Conservation (phyloP, 2,888 invertebrate genomes). For the Gymnoscelis rufifasciata region DNA sequence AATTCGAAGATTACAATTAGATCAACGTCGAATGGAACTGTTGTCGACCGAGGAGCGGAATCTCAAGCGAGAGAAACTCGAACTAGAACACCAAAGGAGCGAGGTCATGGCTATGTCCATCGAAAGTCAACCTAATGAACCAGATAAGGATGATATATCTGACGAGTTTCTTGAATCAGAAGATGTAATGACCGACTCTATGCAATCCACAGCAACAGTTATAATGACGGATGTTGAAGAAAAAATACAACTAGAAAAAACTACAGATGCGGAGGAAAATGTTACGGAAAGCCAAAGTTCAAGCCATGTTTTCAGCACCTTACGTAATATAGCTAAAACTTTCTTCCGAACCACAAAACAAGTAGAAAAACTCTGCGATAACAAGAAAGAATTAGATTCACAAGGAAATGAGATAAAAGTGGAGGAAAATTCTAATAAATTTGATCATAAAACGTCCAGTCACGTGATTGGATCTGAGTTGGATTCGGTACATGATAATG, state of each 20-base stretch:
- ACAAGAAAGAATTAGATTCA: constrained; percentile 51
- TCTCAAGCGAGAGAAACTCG: constrained; percentile 75
- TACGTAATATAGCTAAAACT: constrained; percentile 60
- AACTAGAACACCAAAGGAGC: constrained; percentile 61
- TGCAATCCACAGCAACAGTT: constrained; percentile 29
- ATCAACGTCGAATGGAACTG: constrained; percentile 65
- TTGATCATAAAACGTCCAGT: constrained; percentile 48
- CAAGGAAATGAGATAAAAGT: constrained; percentile 58
- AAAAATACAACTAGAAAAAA: constrained; percentile 22
- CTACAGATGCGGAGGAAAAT: constrained; percentile 28
- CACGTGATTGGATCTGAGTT: constrained; percentile 55
- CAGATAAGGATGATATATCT: constrained; percentile 22
- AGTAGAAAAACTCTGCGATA: constrained; percentile 47
- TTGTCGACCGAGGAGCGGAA: constrained; percentile 75
- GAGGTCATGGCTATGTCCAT: constrained; percentile 62
- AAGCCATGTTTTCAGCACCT: constrained; percentile 51
- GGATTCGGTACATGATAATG: constrained; percentile 46
- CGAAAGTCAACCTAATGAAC: constrained; percentile 44
- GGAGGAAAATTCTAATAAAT: constrained; percentile 32
- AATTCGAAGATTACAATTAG: constrained; percentile 66
- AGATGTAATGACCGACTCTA: constrained; percentile 30
- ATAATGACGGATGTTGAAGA: constrained; percentile 30
- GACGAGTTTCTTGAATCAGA: constrained; percentile 6
- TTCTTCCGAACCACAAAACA: constrained; percentile 47
- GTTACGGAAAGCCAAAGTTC: constrained; percentile 41